A percentile compares a stretch with the other conserved stretches of the same genome.
These are phyloP conservation scores for Drosophila albomicans DNA, from an alignment of 1,140 invertebrate genomes.

Conservation along the genomic window DNA sequence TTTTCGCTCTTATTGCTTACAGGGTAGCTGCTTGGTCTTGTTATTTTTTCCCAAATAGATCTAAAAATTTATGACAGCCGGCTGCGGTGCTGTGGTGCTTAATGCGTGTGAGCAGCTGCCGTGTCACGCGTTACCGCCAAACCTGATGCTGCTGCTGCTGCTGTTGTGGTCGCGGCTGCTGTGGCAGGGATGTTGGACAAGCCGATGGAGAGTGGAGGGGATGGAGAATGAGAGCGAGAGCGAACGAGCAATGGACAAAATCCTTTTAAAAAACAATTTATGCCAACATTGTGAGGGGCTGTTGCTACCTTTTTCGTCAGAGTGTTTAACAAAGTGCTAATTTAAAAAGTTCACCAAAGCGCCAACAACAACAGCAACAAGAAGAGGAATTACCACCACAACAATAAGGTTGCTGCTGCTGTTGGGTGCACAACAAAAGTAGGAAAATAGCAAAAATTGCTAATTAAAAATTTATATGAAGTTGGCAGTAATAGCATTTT, in stretches of 20 bases:
- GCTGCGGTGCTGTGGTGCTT: constrained; percentile 47
- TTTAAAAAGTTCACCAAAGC: constrained; percentile 78
- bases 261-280: constrained; percentile 83
- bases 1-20: neutral
- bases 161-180: neutral
- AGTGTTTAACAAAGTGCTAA: constrained; percentile 84
- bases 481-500: constrained; percentile 84
- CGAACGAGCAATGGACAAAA: constrained; percentile 66
- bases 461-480: constrained; percentile 85
- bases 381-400: constrained; percentile 21
- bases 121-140: constrained; percentile 58
- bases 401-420: constrained; percentile 35
- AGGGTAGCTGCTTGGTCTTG: constrained; percentile 13
- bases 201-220: neutral
- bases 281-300: constrained; percentile 59
- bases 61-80: constrained; percentile 74
- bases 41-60: constrained; percentile 10
- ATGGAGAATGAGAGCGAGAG: constrained; percentile 48
- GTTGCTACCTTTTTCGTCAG: constrained; percentile 76
- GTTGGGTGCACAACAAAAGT: constrained; percentile 67
- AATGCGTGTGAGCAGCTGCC: constrained; percentile 78
- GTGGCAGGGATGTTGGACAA: neutral
- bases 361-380: constrained; percentile 32
- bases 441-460: constrained; percentile 84
- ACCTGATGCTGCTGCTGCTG: neutral